phyloP scores from a whole-genome alignment of 2,113 vertebrate species.

The Gorilla gorilla region DNA sequence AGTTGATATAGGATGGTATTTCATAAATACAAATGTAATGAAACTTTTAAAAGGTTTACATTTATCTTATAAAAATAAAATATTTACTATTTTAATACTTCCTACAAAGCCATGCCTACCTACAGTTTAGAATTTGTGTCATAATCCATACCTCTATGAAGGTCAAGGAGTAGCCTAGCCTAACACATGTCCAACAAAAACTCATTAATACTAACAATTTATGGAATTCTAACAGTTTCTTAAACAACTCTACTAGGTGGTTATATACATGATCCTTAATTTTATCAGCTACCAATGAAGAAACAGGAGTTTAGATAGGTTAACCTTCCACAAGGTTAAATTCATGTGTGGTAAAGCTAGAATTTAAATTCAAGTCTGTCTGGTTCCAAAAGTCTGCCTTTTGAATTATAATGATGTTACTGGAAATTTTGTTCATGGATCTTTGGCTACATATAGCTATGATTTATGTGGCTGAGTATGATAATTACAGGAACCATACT shows the following conservation, averaged over 20 bases:
- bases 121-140: not conserved
- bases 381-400: not conserved
- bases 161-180: not conserved
- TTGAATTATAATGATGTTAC: conserved; percentile 34
- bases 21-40: not conserved
- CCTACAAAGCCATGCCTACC: not conserved
- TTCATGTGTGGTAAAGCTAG: not conserved
- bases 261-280: not conserved
- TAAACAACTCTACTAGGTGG: not conserved
- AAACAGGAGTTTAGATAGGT: not conserved
- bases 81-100: not conserved
- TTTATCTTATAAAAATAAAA: not conserved
- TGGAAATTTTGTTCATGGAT: not conserved
- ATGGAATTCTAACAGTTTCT: not conserved
- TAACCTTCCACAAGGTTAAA: conserved; percentile 12
- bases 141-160: not conserved
- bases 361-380: conserved; percentile 46
- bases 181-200: not conserved
- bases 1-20: not conserved
- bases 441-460: not conserved
- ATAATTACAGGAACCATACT: conserved; percentile 22
- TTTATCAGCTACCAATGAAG: not conserved
- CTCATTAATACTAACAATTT: not conserved
- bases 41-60: not conserved
- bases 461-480: conserved; percentile 18